Evolutionary conservation across 2,797 vertebrate genomes (phyloP), one percentile per base, ranked within the genome.

Genomic region (Euphonia xanthogaster): DNA sequence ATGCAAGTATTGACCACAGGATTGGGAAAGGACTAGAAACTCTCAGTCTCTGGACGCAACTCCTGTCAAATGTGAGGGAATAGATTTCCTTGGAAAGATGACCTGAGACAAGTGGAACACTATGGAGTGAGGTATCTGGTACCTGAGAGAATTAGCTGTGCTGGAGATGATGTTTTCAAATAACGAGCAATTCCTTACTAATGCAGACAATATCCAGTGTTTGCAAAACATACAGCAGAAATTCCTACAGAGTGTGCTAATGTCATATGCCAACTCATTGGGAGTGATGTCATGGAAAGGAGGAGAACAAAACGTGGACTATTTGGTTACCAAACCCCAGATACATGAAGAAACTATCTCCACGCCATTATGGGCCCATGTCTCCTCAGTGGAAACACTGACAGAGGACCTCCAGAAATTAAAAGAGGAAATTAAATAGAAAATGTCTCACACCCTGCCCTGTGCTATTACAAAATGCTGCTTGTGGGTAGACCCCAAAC

Each of bases 291-390:
- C 16, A 17, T 30, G 16, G 47, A 68, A 68, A 40, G 62, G 76
- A 67, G 47, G 18, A 45, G 45, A 68, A 33, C 13, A 67, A 53
- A 39, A 53, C 0, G 0, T 21, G 30, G 20, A 30, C 16, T 45
- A 12, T 33, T 53, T 60, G 72, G 10, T 85, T 75, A 67, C 54
- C 39, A 67, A 45, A 60, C 7, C 7, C 8, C 45, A 39, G 47
- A 33, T 39, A 20, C 4, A 39, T 53, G 62, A 67, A 67, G n/a
- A 67, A 45, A n/a, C 47, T 51, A 39, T 53, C 33, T 68, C 13
- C 20, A 39, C 13, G 20, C 20, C 0, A 2, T 44, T 60, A 28
- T 0, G 1, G 13, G n/a, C 62, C 30, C n/a, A 8, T 60, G 10
- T 61, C 24, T 68, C 20, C 20, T 67, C 8, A 76, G 24, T 53